These are phyloP conservation scores for Hypotaenidia okinawae DNA, from an alignment of 2,797 vertebrate genomes.

Conservation along the genomic window DNA sequence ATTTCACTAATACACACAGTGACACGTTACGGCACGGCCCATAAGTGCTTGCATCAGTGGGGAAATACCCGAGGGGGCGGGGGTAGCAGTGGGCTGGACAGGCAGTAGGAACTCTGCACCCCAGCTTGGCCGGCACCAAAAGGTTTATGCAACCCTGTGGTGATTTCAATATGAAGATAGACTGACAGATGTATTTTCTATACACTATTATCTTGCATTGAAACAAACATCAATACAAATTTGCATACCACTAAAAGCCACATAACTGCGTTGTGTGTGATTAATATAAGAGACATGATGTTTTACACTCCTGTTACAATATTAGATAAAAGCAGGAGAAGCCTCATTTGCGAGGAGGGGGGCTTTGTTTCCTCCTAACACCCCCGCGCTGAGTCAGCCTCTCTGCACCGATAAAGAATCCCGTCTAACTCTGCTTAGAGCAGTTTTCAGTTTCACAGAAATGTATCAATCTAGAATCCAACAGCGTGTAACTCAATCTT, in stretches of 20 bases:
- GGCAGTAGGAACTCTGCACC: accelerated
- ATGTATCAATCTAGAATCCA: neutral
- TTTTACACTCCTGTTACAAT: neutral
- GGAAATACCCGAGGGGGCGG: neutral
- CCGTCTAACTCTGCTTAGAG: neutral
- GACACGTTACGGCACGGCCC: neutral
- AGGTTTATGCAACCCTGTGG: neutral
- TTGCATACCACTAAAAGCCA: neutral
- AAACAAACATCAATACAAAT: neutral
- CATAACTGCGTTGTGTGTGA: neutral
- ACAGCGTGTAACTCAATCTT: neutral
- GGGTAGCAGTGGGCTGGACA: accelerated
- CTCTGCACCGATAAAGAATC: neutral
- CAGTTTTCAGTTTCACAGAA: neutral
- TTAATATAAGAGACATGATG: neutral
- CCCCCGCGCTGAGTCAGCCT: neutral
- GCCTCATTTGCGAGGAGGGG: neutral
- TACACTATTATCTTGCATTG: neutral
- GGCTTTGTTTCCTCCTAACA: neutral
- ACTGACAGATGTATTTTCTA: neutral
- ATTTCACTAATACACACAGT: neutral
- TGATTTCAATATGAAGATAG: neutral
- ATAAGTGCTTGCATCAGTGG: neutral
- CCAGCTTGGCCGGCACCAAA: neutral
- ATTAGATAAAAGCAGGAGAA: neutral